Evolutionary conservation across 2,888 invertebrate species (phyloP), one percentile per base, ranked within the genome.

Genomic region (Allacma fusca): DNA sequence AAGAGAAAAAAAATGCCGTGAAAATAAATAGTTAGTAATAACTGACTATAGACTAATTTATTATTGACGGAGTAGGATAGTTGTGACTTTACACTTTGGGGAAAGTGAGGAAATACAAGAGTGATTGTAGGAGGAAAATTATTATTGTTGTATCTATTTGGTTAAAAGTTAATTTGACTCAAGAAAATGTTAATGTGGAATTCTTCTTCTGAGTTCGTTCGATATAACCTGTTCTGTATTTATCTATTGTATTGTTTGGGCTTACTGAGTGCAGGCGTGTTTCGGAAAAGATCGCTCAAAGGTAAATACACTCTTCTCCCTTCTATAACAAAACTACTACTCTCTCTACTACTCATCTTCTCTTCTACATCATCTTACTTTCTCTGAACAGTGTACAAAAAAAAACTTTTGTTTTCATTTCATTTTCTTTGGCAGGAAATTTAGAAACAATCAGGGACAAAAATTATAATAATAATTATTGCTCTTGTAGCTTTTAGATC

Each of bases 201-300:
- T 34, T 69, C 23, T 59, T 70, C 29, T 76, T 64, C 62, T 71
- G 68, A 72, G 72, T 77, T 77, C 44, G 72, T 76, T 69, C 70
- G 62, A 67, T 9, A 62, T 71, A n/a, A 57, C 65, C 62, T 64
- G 71, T 72, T 67, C 67, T 77, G 73, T 64, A 77, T 67, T 75
- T 72, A 78, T 75, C 44, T 65, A 62, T 79, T 83, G 75, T 82
- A 80, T 81, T 82, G 81, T 82, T 83, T 83, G 81, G 83, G 83
- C 83, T 83, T 83, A 83, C 83, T 83, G 83, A 83, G 83, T 83
- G 83, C 81, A 94, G 94, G 94, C 92, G 93, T 94, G 92, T 94
- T 94, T 94, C 94, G 94, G 93, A 94, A 94, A 94, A 93, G 94
- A 93, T 94, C 94, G 92, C 93, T 94, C 92, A 94, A 94, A 94